A percentile compares a stretch with the other conserved stretches of the same genome.
Evolutionary conservation across 2,888 invertebrate species (phyloP).

Genomic region (Harpalus rubripes): DNA sequence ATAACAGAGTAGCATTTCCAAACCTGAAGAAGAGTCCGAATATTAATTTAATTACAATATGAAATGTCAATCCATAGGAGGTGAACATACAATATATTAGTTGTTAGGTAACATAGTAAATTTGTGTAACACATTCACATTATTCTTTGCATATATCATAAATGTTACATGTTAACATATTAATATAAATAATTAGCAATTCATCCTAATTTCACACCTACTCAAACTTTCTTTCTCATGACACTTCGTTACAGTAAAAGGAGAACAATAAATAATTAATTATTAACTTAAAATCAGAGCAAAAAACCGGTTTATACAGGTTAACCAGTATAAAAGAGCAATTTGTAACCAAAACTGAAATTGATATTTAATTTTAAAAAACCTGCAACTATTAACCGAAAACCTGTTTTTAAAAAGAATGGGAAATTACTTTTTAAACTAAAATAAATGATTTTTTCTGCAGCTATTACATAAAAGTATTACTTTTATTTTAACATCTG

Average conservation of each 20-base stretch:
- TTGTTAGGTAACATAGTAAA: constrained; percentile 14
- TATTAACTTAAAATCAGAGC: no score
- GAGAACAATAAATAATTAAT: no score
- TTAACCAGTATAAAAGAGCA: no score
- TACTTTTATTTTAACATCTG: no score
- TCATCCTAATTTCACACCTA: constrained; percentile 17
- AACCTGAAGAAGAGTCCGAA: constrained; percentile 53
- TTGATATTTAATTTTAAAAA: no score
- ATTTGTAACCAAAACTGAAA: no score
- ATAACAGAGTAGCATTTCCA: constrained; percentile 49
- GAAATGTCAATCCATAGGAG: constrained; percentile 50
- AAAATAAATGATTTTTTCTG: no score
- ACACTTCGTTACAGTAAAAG: neutral
- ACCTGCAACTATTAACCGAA: no score
- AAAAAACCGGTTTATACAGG: no score
- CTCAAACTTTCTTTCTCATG: neutral
- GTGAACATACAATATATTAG: constrained; percentile 22
- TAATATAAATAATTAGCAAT: neutral
- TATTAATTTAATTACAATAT: constrained; percentile 52
- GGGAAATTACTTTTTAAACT: no score
- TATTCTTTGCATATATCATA: constrained; percentile 9
- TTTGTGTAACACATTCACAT: constrained; percentile 13
- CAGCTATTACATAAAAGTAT: no score
- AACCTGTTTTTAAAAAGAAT: no score
- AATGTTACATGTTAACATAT: neutral